Conservation (phyloP, 1,140 invertebrate species). For the Dreissena polymorpha region DNA sequence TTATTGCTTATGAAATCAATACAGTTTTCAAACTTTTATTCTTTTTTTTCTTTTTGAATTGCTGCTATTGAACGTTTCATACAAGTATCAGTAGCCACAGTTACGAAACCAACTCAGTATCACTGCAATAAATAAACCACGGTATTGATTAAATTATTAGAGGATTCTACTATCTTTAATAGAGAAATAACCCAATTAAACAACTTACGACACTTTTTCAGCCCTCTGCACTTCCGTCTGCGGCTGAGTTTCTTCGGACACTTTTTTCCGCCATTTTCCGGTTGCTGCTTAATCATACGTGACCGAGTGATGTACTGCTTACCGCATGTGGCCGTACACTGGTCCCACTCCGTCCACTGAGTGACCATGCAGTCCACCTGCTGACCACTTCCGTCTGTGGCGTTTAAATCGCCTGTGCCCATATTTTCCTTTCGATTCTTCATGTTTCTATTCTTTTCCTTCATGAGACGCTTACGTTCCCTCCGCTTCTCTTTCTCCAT, state of each 20-base stretch:
- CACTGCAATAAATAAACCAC: too few species aligned
- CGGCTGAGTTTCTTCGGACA: conserved; percentile 71
- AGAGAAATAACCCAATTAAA: too few species aligned
- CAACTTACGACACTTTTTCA: conserved; percentile 70
- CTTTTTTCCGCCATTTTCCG: conserved; percentile 70
- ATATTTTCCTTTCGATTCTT: conserved; percentile 29
- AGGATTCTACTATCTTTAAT: too few species aligned
- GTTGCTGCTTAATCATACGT: conserved; percentile 67
- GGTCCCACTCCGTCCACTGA: conserved; percentile 77
- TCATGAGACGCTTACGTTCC: conserved; percentile 48
- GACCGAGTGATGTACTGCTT: conserved; percentile 61
- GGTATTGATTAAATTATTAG: too few species aligned
- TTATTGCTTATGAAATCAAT: not conserved
- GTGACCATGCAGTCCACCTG: conserved; percentile 75
- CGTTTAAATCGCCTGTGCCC: conserved; percentile 28
- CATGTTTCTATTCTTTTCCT: conserved; percentile 53
- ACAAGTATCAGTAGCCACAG: too few species aligned
- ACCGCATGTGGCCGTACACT: conserved; percentile 78
- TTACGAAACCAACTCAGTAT: too few species aligned
- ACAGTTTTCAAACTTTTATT: not conserved
- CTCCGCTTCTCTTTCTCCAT: conserved; percentile 40
- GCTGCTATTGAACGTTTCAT: too few species aligned
- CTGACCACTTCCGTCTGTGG: conserved; percentile 31
- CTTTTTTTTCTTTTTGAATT: too few species aligned
- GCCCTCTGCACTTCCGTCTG: conserved; percentile 66